A percentile compares a stretch with the other conserved stretches of the same genome.
Conservation (phyloP, 2,113 vertebrate genomes). For the Notarius quadriscutis region DNA sequence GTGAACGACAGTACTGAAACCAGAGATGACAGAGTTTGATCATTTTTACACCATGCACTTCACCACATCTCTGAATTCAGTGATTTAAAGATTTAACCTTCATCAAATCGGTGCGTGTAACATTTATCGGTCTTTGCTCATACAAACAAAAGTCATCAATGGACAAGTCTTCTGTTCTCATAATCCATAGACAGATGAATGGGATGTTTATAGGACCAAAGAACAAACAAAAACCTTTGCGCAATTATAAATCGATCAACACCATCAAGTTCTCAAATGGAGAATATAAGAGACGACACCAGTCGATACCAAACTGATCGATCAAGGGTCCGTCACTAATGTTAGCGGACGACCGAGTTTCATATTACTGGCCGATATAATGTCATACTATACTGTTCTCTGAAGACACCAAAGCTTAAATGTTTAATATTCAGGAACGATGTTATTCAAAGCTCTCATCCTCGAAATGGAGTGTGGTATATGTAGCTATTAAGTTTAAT, state of each 20-base stretch:
- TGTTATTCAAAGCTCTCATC: neutral
- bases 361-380: neutral
- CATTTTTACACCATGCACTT: neutral
- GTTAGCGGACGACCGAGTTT: neutral
- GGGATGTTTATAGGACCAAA: neutral
- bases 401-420: neutral
- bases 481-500: neutral
- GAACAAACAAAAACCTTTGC: neutral
- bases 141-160: neutral
- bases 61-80: neutral
- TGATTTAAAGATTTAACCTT: neutral
- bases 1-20: neutral
- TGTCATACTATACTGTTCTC: neutral
- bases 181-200: neutral
- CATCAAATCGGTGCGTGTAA: neutral
- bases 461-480: neutral
- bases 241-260: neutral
- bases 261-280: neutral
- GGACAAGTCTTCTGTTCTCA: neutral
- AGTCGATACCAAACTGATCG: neutral
- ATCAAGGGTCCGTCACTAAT: neutral
- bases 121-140: neutral
- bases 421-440: neutral
- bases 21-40: neutral
- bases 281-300: neutral